These are phyloP conservation scores for Hippocampus mohnikei DNA, from an alignment of 2,113 vertebrate species.

Conservation along the genomic window DNA sequence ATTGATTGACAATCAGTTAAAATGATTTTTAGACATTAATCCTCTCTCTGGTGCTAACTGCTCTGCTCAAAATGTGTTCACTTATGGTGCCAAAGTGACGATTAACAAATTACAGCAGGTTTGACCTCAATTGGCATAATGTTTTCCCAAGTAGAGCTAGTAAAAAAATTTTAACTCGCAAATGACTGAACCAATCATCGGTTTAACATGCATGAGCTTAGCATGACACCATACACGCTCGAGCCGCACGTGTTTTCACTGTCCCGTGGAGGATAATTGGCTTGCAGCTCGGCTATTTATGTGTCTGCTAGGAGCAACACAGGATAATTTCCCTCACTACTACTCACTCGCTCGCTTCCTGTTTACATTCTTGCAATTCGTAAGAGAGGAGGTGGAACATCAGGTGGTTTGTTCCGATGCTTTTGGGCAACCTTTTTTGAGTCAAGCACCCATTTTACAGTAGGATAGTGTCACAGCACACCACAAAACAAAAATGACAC, in stretches of 20 bases:
- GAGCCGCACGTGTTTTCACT: neutral
- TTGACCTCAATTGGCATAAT: neutral
- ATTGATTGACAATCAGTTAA: no score
- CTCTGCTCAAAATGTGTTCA: no score
- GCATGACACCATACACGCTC: neutral
- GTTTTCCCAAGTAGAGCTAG: neutral
- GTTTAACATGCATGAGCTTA: neutral
- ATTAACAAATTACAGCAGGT: neutral
- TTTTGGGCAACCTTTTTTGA: neutral
- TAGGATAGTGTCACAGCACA: no score
- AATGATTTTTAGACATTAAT: no score
- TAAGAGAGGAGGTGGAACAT: neutral
- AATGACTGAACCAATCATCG: neutral
- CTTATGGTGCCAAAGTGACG: neutral
- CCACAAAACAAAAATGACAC: no score
- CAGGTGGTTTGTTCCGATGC: neutral
- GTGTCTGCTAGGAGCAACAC: neutral
- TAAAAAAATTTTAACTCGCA: neutral
- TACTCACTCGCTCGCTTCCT: neutral
- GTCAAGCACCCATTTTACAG: no score
- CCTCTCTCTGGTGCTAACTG: no score
- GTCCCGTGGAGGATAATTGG: neutral
- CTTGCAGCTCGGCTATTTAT: neutral
- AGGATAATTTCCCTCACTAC: neutral
- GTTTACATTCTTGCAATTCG: neutral